Evolutionary conservation across 2,888 invertebrate species (phyloP).

Genomic region (Poecilobothrus nobilitatus): DNA sequence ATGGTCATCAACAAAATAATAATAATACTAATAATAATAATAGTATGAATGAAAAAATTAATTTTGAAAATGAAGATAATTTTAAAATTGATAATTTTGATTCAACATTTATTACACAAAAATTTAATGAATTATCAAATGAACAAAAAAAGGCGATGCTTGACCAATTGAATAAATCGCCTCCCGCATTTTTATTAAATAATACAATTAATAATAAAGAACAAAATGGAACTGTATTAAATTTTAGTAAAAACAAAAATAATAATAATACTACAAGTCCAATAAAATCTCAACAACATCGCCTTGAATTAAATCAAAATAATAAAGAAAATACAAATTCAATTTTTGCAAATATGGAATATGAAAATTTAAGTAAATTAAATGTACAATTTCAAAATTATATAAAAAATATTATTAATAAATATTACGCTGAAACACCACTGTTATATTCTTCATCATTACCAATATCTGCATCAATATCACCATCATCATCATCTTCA

Average conservation of each 20-base stretch:
- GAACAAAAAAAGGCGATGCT: conserved; percentile 39
- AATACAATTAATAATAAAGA: neutral
- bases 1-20: conserved; percentile 32
- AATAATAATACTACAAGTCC: conserved; percentile 10
- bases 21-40: conserved; percentile 24
- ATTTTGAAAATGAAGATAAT: conserved; percentile 17
- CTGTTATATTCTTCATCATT: conserved; percentile 33
- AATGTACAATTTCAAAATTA: conserved; percentile 43
- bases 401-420: conserved; percentile 42
- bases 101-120: conserved; percentile 20
- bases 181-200: conserved; percentile 43
- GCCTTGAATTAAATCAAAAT: conserved; percentile 22
- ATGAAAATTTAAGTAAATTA: conserved; percentile 41
- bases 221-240: neutral
- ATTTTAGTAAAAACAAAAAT: neutral
- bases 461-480: conserved; percentile 25
- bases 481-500: conserved; percentile 19
- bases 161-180: conserved; percentile 39
- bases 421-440: conserved; percentile 42
- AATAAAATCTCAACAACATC: conserved; percentile 22
- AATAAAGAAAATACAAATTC: conserved; percentile 32
- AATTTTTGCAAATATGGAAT: conserved; percentile 41
- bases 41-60: conserved; percentile 17
- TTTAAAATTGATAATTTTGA: conserved; percentile 16
- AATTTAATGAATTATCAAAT: conserved; percentile 15